phyloP scores from a whole-genome alignment of 1,140 invertebrate genomes.

The Mylabris phalerata region DNA sequence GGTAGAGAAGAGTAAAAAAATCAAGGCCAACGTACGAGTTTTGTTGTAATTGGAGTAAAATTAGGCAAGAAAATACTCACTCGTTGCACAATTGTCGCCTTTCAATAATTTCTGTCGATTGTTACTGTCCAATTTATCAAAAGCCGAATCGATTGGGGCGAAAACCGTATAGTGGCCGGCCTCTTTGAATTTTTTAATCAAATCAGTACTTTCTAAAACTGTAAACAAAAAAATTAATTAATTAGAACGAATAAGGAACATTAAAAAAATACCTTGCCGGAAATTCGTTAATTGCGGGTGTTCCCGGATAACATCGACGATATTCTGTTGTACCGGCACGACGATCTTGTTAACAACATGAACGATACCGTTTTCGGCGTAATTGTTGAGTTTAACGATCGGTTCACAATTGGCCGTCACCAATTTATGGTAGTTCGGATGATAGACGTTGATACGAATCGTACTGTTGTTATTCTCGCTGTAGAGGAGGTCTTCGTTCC shows the following conservation, averaged over 20 bases:
- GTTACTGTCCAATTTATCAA: slow-evolving; percentile 46
- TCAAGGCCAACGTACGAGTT: too few relatives aligned
- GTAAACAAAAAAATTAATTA: slow-evolving; percentile 9
- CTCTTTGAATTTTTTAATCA: slow-evolving; percentile 44
- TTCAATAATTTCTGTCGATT: slow-evolving; percentile 42
- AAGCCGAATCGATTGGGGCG: slow-evolving; percentile 59
- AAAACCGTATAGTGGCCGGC: slow-evolving; percentile 55
- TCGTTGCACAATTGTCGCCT: slow-evolving; percentile 45
- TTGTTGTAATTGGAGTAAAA: neutral
- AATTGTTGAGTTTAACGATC: slow-evolving; percentile 43
- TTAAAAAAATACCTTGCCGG: slow-evolving; percentile 33
- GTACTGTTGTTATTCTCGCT: slow-evolving; percentile 47
- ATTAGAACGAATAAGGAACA: neutral
- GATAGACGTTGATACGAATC: slow-evolving; percentile 57
- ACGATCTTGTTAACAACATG: slow-evolving; percentile 59
- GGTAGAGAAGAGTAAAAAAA: too few relatives aligned
- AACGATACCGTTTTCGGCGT: slow-evolving; percentile 60
- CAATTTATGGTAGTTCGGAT: slow-evolving; percentile 38
- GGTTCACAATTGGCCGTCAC: slow-evolving; percentile 51
- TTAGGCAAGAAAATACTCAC: slow-evolving; percentile 34
- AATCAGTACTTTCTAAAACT: slow-evolving; percentile 47
- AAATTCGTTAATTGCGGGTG: slow-evolving; percentile 34
- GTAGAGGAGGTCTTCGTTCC: slow-evolving; percentile 44
- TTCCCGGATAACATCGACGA: slow-evolving; percentile 43
- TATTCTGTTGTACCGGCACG: slow-evolving; percentile 45